These are phyloP conservation scores for Calliopsis andreniformis DNA, from an alignment of 1,140 invertebrate genomes.

Conservation along the genomic window DNA sequence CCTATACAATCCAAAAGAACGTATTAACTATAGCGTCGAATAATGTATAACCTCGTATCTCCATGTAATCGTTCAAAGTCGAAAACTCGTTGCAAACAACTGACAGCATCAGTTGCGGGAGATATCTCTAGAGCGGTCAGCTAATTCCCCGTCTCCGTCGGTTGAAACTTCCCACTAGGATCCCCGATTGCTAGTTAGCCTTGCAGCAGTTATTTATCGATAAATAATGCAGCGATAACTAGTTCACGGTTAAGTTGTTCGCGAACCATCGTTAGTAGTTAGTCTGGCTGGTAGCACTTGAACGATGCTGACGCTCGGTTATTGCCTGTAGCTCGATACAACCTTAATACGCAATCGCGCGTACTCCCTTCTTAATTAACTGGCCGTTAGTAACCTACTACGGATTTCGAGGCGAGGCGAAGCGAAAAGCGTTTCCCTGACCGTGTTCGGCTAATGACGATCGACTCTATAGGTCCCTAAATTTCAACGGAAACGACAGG, in stretches of 20 bases:
- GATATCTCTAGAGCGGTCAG: too few relatives aligned
- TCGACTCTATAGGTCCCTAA: slow-evolving; percentile 38
- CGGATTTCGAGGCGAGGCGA: slow-evolving; percentile 12
- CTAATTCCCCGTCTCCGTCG: too few relatives aligned
- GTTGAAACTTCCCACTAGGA: too few relatives aligned
- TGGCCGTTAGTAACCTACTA: slow-evolving; percentile 18
- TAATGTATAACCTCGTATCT: too few relatives aligned
- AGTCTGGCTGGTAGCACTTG: neutral
- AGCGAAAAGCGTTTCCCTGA: slow-evolving; percentile 9
- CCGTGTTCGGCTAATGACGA: slow-evolving; percentile 42
- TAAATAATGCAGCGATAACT: slow-evolving; percentile 32
- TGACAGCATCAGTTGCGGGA: too few relatives aligned
- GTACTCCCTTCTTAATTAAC: slow-evolving; percentile 45
- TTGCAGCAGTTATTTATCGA: too few relatives aligned
- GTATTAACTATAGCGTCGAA: too few relatives aligned
- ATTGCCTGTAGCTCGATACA: neutral
- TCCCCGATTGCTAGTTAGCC: too few relatives aligned
- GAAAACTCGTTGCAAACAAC: too few relatives aligned
- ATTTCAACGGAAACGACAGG: slow-evolving; percentile 43
- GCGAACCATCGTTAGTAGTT: slow-evolving; percentile 4
- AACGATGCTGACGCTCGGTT: slow-evolving; percentile 16
- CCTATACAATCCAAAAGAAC: too few relatives aligned
- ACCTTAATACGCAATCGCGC: slow-evolving; percentile 45
- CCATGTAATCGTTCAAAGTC: too few relatives aligned
- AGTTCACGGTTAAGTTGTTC: slow-evolving; percentile 15